phyloP scores from a whole-genome alignment of 2,797 vertebrate genomes.

The Argya squamiceps region DNA sequence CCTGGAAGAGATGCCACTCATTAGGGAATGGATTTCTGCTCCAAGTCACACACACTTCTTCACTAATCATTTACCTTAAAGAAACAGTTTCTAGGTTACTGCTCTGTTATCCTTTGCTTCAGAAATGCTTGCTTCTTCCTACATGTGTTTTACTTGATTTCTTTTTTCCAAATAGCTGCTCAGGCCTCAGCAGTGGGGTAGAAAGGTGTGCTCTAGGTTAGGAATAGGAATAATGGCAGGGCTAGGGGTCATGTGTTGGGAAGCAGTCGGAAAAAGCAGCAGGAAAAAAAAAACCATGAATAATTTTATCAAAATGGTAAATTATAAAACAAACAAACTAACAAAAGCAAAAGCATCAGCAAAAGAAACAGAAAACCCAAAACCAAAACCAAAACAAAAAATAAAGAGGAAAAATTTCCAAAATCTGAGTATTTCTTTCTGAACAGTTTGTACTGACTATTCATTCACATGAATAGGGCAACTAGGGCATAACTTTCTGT shows the following conservation, averaged over 20 bases:
- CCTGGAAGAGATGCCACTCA: background rate
- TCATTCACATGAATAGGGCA: background rate
- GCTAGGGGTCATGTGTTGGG: background rate
- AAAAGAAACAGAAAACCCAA: background rate
- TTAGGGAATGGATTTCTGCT: background rate
- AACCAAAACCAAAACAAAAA: rapidly evolving
- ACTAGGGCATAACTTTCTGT: background rate
- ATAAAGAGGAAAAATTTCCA: background rate
- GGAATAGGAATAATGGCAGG: background rate
- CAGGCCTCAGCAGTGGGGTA: background rate
- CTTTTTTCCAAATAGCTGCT: background rate
- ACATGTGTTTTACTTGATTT: background rate
- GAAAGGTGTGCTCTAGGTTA: background rate
- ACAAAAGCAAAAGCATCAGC: background rate
- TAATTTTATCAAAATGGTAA: background rate
- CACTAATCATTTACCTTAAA: background rate
- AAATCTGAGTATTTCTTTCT: background rate
- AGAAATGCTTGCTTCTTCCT: background rate
- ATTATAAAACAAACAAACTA: background rate
- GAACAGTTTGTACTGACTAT: background rate
- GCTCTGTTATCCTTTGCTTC: background rate
- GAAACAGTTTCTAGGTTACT: background rate
- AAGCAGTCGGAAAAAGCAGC: background rate
- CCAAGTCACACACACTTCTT: background rate
- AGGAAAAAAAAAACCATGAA: background rate